Evolutionary conservation across 2,113 vertebrate species (phyloP), one percentile per base, ranked within the genome.

Genomic region (Climacteris rufus): DNA sequence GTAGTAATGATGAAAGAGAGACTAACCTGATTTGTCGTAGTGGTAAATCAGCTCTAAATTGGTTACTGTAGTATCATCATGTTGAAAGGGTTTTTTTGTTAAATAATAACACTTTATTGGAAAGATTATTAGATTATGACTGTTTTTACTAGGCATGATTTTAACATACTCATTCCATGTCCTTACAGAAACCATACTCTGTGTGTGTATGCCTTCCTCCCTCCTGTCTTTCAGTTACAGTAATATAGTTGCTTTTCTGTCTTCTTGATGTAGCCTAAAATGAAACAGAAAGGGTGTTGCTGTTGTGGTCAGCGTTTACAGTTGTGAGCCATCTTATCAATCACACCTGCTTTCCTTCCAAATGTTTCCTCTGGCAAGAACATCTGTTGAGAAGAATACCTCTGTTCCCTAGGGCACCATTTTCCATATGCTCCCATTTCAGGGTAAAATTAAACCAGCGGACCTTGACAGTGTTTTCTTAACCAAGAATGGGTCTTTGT

Each of bases 361-460:
- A 72, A 44, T 25, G 49, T 59, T 93, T 89, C 65, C 90, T 64
- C 35, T 81, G 65, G 79, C 88, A 78, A 78, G 80, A 94, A 45
- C 93, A 94, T 94, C 93, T 96, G 94, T 70, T 94, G 30, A 65
- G 70, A 78, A 93, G 42, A 89, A 81, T 60, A 52, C 39, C 76
- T 33, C 82, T 2, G 3, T 33, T 92, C 90, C 85, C 93, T 49
- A 4, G 23, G 72, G 88, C 60, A 60, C 39, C 52, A 16, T 65
- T 93, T 94, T 76, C 88, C 92, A 25, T 96, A 75, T 94, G 83
- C 49, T 93, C 1, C 53, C 1, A 1, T 94, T 92, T 95, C 86
- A 87, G 83, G 49, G 25, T 78, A 65, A 64, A 93, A 90, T 93
- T 81, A 94, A 94, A 42, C 64, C 85, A 82, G 52, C 75, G 76